These are phyloP conservation scores for Meloidogyne hapla DNA, from an alignment of 1,140 invertebrate genomes.

Conservation along the genomic window DNA sequence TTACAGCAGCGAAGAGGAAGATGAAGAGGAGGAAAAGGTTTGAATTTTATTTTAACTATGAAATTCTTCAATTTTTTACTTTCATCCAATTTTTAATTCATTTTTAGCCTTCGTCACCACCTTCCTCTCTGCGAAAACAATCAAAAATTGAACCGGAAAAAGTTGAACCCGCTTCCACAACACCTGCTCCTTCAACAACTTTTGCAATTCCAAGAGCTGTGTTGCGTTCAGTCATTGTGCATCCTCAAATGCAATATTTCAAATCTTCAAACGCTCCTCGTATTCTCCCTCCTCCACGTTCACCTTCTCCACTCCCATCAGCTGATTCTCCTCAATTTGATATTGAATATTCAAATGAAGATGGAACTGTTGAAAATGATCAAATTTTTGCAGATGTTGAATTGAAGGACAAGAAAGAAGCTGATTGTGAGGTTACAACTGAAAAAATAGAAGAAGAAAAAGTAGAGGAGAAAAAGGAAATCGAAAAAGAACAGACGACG, in stretches of 20 bases:
- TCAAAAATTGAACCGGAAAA: not conserved
- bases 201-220: not conserved
- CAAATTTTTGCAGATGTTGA: not conserved
- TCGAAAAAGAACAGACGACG: not conserved
- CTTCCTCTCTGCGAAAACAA: not conserved
- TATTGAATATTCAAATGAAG: not conserved
- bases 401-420: not conserved
- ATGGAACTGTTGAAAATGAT: not conserved
- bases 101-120: not conserved
- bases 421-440: not conserved
- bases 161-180: not conserved
- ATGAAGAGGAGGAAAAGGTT: not conserved
- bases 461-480: not conserved
- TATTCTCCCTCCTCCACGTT: not conserved
- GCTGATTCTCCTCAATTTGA: not conserved
- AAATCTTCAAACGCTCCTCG: not conserved
- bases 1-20: not conserved
- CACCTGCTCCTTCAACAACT: not conserved
- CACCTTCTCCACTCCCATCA: not conserved
- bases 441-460: not conserved
- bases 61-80: not conserved
- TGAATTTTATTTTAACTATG: not conserved
- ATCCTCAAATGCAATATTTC: not conserved
- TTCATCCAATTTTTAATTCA: not conserved
- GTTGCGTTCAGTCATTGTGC: not conserved